Evolutionary conservation across 2,113 vertebrate species (phyloP).

Genomic region (Enhydra lutris): DNA sequence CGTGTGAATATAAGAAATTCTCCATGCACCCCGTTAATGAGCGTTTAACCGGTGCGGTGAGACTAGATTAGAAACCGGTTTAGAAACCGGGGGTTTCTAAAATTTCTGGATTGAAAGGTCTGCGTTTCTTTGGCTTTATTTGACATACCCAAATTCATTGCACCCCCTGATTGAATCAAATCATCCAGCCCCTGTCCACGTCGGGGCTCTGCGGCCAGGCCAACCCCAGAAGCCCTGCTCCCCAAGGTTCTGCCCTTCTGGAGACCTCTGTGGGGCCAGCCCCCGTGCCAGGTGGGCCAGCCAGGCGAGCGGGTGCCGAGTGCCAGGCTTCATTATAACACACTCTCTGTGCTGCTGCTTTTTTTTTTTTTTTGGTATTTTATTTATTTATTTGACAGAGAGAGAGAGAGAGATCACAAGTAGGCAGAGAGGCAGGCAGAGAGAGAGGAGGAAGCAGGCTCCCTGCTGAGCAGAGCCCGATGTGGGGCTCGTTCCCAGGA

Average conservation of each 20-base stretch:
- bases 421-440: no score
- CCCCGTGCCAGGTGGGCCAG: fast-evolving
- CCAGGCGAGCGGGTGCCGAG: not conserved
- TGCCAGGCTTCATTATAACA: not conserved
- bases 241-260: not conserved
- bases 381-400: no score
- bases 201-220: not conserved
- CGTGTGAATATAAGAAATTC: not conserved
- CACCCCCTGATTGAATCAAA: not conserved
- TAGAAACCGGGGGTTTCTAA: not conserved
- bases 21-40: not conserved
- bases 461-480: no score
- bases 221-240: not conserved
- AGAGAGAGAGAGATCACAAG: no score
- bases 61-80: no score
- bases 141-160: not conserved
- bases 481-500: no score
- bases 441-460: no score
- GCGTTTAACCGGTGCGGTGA: no score
- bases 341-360: not conserved
- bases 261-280: not conserved
- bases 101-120: not conserved
- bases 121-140: not conserved
- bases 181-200: not conserved
- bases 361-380: no score